Conservation (phyloP, 2,888 invertebrate species). For the Cecidostiba fungosa region DNA sequence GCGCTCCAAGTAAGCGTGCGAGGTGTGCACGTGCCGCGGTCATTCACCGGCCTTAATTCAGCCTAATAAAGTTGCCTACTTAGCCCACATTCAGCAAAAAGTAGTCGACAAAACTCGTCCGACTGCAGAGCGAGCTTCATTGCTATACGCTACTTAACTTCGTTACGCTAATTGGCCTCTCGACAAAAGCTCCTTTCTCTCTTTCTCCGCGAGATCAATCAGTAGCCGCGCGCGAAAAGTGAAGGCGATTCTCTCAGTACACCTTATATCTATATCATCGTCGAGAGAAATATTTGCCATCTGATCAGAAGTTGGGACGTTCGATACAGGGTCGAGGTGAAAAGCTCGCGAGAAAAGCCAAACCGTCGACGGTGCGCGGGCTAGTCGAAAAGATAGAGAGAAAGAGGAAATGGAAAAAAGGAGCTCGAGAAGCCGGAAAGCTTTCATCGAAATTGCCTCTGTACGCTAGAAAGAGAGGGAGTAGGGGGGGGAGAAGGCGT, state of each 20-base stretch:
- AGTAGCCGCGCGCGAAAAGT: not conserved
- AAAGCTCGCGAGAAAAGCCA: conserved; percentile 19
- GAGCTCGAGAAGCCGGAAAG: conserved; percentile 25
- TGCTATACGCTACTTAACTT: conserved; percentile 10
- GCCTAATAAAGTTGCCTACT: conserved; percentile 17
- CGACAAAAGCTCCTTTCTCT: not conserved
- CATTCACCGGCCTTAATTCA: conserved; percentile 16
- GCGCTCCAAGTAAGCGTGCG: not conserved
- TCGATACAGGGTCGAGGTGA: conserved; percentile 43
- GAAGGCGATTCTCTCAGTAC: not conserved
- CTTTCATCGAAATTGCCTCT: conserved; percentile 60
- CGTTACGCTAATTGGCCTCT: conserved; percentile 1
- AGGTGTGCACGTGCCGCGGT: not conserved
- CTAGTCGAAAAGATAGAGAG: conserved; percentile 12
- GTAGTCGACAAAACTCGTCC: conserved; percentile 3
- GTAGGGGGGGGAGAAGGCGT: conserved; percentile 25
- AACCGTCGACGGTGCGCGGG: not conserved
- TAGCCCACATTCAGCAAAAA: conserved; percentile 16
- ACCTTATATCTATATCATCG: not conserved
- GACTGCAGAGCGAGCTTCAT: not conserved
- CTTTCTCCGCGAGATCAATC: not conserved
- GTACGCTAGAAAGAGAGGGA: not conserved
- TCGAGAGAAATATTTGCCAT: conserved; percentile 47
- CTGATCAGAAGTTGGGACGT: not conserved
- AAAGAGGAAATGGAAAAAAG: conserved; percentile 21